These are phyloP conservation scores for Argyresthia albistria DNA, from an alignment of 2,888 invertebrate species.

Conservation along the genomic window DNA sequence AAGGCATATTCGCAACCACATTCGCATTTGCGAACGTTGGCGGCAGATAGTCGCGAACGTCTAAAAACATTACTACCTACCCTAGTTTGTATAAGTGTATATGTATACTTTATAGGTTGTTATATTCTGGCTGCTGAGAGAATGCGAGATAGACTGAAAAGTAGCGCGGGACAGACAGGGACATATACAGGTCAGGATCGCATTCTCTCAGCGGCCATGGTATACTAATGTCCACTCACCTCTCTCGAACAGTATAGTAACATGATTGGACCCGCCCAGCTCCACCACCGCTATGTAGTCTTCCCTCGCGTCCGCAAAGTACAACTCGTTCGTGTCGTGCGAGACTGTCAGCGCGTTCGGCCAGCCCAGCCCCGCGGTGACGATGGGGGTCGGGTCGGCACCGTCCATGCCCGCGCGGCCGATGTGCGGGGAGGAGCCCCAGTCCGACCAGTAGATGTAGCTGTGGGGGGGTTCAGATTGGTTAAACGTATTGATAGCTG, in stretches of 20 bases:
- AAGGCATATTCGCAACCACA: no score
- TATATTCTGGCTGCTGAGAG: no score
- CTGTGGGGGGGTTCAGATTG: constrained; percentile 26
- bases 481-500: constrained; percentile 4
- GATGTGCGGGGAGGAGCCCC: constrained; percentile 87
- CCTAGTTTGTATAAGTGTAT: no score
- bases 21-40: no score
- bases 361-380: constrained; percentile 82
- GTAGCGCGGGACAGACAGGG: no score
- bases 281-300: constrained; percentile 90
- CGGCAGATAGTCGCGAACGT: no score
- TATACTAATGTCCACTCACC: constrained; percentile 30
- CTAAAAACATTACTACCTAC: no score
- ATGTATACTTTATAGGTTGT: no score
- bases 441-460: constrained; percentile 88
- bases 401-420: constrained; percentile 91
- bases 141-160: no score
- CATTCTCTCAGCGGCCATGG: no score
- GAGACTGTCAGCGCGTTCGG: constrained; percentile 89
- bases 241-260: constrained; percentile 79
- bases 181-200: no score
- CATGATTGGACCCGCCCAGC: constrained; percentile 79
- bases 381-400: constrained; percentile 73
- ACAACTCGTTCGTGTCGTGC: constrained; percentile 82
- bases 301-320: constrained; percentile 90